Evolutionary conservation across 2,113 vertebrate genomes (phyloP), one percentile per base, ranked within the genome.

Genomic region (Bambusicola thoracicus): DNA sequence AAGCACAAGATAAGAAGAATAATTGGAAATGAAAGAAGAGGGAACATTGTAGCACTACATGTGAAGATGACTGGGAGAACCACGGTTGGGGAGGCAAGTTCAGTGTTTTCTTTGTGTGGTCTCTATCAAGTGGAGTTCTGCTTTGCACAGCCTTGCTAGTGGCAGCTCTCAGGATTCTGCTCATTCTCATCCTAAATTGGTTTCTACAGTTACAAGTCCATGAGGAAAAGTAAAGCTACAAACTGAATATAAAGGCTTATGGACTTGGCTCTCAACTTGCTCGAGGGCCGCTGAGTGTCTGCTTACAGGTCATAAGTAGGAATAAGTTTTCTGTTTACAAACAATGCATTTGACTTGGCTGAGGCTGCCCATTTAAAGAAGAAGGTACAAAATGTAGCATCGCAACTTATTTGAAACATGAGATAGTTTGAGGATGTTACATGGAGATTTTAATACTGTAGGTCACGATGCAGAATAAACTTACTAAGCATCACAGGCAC

Each of bases 181-280:
- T 94, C 40, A 43, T 87, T 92, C 69, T 96, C 90, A 80, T 92
- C 56, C 62, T 81, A 91, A 95, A 94, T 90, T 91, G 75, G 46
- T 92, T 89, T 93, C 59, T 95, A 69, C 93, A 80, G 29, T 93
- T 92, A 85, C 72, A 95, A 85, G 78, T 90, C 75, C 63, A 59
- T 78, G 86, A 88, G 55, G 72, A 87, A 89, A 87, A 77, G 59
- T 69, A 81, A 92, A 77, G 55, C 51, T 89, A 41, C 79, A 81
- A 94, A 94, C 94, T 92, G 67, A 92, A 95, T 76, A 65, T 82
- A 72, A 92, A 94, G 74, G 34, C 81, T 94, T 85, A 94, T 48
- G 94, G 61, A 78, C 44, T 92, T 85, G 88, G 61, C 84, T 93
- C 58, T 38, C 40, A 63, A 41, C 59, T 91, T 92, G 58, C 34